phyloP scores from a whole-genome alignment of 2,113 vertebrate species.

The human region GRCh38 chr9:71799001-71799500 shows the following conservation, averaged over 20 bases:
- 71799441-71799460: not conserved
- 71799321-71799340: not conserved
- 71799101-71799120: not conserved
- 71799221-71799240: not conserved
- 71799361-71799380: conserved; percentile 15
- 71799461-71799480: not conserved
- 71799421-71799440: not conserved
- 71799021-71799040: not conserved
- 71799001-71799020: not conserved
- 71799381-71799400: not conserved
- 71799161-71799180: not conserved
- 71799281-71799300: conserved; percentile 15
- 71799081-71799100: not conserved
- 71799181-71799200: not conserved
- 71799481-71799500: not conserved
- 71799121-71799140: conserved; percentile 7
- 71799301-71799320: not conserved
- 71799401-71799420: not conserved
- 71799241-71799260: not conserved
- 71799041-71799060: not conserved
- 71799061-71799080: not conserved
- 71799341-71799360: not conserved
- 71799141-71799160: not conserved
- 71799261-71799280: conserved; percentile 24
- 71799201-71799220: not conserved